Base-by-base conservation (phyloP, 2,113 vertebrate genomes). In the Choloepus hoffmanni region DNA sequence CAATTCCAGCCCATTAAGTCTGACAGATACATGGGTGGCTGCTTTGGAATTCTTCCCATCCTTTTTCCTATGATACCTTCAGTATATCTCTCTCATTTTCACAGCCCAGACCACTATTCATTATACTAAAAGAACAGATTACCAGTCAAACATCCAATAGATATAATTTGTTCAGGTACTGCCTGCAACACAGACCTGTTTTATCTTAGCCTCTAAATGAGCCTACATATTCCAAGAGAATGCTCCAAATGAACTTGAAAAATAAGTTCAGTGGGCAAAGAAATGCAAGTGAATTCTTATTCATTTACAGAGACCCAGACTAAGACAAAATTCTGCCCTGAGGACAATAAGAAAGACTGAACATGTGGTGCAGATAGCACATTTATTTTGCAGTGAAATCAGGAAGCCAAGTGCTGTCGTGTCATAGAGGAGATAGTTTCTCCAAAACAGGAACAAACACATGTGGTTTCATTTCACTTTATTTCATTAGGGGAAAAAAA, bases 401-500 rank as follows among this genome's bases (percentile, higher is more conserved):
- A 53, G 45, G 74, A 96, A 94, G 50, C 9, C 68, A 96, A 87
- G 53, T 67, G 53, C 19, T 92, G 53, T 45, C 1, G 0, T 86
- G 77, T 90, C 73, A 70, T 83, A 23, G 77, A 65, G 48, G 28
- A 83, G 68, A 70, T 15, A 63, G 43, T 91, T 92, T 92, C 82
- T 95, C 53, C 92, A 83, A 97, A 97, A 96, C 50, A 92, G 78
- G 68, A 95, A 94, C 7, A 85, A 68, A 40, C 67, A 92, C 94
- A 94, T 92, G 88, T 92, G 85, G 68, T 92, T 97, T 98, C 82
- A 92, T 79, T 97, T 97, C 73, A 55, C 76, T 97, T 93, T 83
- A 95, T 86, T 93, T 95, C 76, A 72, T 78, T 11, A 13, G 73
- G 77, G 84, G 90, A 96, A 91, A 60, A 92, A 74, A 73, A 0